phyloP scores from a whole-genome alignment of 2,888 invertebrate species.

The Plusia festucae region DNA sequence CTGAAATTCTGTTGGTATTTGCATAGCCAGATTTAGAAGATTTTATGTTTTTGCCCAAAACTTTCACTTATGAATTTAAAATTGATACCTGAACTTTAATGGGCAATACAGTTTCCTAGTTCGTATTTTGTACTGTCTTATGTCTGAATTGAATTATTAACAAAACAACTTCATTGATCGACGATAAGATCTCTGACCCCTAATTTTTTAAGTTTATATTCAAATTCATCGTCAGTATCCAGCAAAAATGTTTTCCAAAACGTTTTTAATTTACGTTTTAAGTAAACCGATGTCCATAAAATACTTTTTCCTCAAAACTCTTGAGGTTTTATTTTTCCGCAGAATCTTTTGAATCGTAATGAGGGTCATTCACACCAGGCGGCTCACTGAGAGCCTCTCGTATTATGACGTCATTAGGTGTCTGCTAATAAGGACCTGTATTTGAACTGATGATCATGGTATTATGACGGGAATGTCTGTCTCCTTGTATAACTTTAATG shows the following conservation, averaged over 20 bases:
- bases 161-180: too few species aligned
- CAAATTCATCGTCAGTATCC: too few species aligned
- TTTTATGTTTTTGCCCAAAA: background rate
- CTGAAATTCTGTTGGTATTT: background rate
- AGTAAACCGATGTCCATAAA: slow-evolving; percentile 8
- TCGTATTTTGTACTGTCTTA: too few species aligned
- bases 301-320: slow-evolving; percentile 15
- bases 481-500: too few species aligned
- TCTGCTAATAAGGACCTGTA: slow-evolving; percentile 8
- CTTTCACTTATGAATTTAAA: background rate
- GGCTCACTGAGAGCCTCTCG: slow-evolving; percentile 14
- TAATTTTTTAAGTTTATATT: too few species aligned
- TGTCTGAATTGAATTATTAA: too few species aligned
- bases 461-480: background rate
- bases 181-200: too few species aligned
- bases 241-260: too few species aligned
- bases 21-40: background rate
- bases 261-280: background rate
- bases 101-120: too few species aligned
- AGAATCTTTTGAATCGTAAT: slow-evolving; percentile 22
- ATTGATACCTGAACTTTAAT: too few species aligned
- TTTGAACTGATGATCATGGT: background rate
- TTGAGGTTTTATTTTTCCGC: slow-evolving; percentile 31
- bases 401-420: slow-evolving; percentile 24
- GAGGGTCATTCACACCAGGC: slow-evolving; percentile 32